phyloP scores from a whole-genome alignment of 2,113 vertebrate species.

The Muntiacus muntjak region DNA sequence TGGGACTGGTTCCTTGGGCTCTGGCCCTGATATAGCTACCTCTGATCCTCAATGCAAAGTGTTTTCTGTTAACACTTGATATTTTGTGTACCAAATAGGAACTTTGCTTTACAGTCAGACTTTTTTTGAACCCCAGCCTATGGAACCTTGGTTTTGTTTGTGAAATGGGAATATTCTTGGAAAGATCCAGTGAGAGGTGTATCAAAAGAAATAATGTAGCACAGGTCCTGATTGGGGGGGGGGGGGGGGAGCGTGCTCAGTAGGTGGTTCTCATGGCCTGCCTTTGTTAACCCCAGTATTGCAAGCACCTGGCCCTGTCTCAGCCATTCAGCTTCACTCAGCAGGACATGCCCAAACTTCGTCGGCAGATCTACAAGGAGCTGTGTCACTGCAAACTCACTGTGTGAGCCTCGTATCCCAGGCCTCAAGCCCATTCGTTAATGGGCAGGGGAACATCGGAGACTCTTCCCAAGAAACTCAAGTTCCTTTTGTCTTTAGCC shows the following conservation, averaged over 20 bases:
- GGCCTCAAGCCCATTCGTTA: slow-evolving; percentile 21
- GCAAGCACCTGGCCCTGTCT: slow-evolving; percentile 91
- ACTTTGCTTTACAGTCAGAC: neutral
- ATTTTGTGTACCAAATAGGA: neutral
- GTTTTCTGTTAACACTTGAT: neutral
- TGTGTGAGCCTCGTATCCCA: slow-evolving; percentile 82
- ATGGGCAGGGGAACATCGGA: slow-evolving; percentile 27
- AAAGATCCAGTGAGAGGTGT: neutral
- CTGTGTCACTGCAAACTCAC: slow-evolving; percentile 94
- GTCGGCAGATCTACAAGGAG: slow-evolving; percentile 96
- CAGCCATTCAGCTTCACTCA: slow-evolving; percentile 91
- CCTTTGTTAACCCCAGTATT: slow-evolving; percentile 84
- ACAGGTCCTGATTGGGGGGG: neutral
- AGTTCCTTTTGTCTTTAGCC: slow-evolving; percentile 39
- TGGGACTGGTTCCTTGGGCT: neutral
- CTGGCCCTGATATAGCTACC: neutral
- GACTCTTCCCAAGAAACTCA: slow-evolving; percentile 60
- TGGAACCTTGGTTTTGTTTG: neutral
- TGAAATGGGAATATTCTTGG: neutral
- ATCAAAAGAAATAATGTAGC: neutral
- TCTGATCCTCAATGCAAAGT: neutral
- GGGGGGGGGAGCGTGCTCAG: neutral
- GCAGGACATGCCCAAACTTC: slow-evolving; percentile 93
- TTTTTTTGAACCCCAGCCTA: neutral
- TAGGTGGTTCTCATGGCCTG: slow-evolving; percentile 1